Percentiles rank a stretch among this genome's conserved stretches.
These are phyloP conservation scores for Podotricha telesiphe DNA, from an alignment of 2,888 invertebrate genomes.

Conservation along the genomic window DNA sequence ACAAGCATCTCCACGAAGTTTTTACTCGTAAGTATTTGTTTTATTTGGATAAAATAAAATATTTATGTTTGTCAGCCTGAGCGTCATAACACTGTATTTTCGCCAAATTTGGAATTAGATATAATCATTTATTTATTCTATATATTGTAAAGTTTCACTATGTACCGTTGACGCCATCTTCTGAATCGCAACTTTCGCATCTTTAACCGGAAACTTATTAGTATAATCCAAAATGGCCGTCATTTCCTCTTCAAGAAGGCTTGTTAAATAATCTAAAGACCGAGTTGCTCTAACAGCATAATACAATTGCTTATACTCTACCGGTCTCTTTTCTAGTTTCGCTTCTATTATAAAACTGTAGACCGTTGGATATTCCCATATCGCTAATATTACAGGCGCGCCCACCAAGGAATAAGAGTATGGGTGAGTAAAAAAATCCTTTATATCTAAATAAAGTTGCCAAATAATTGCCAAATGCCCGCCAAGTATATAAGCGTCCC, in stretches of 20 bases:
- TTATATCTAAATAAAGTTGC: constrained; percentile 74
- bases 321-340: constrained; percentile 59
- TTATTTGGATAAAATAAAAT: too few relatives aligned
- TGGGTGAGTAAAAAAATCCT: constrained; percentile 74
- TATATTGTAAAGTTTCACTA: constrained; percentile 67
- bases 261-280: constrained; percentile 66
- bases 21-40: too few relatives aligned
- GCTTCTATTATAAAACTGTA: constrained; percentile 67
- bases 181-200: constrained; percentile 66
- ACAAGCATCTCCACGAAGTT: too few relatives aligned
- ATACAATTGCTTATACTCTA: constrained; percentile 68
- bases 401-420: constrained; percentile 72
- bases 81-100: too few relatives aligned
- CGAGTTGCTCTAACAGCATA: constrained; percentile 71
- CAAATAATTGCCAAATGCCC: constrained; percentile 74
- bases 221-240: constrained; percentile 61
- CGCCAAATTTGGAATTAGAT: too few relatives aligned
- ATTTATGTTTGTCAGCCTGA: too few relatives aligned
- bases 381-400: constrained; percentile 66
- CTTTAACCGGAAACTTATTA: constrained; percentile 66
- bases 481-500: constrained; percentile 68
- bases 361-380: constrained; percentile 75
- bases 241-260: constrained; percentile 67
- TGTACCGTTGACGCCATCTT: constrained; percentile 75
- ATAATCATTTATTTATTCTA: constrained; percentile 57